These are phyloP conservation scores for Nemotelus nigrinus DNA, from an alignment of 2,888 invertebrate genomes.

Conservation along the genomic window DNA sequence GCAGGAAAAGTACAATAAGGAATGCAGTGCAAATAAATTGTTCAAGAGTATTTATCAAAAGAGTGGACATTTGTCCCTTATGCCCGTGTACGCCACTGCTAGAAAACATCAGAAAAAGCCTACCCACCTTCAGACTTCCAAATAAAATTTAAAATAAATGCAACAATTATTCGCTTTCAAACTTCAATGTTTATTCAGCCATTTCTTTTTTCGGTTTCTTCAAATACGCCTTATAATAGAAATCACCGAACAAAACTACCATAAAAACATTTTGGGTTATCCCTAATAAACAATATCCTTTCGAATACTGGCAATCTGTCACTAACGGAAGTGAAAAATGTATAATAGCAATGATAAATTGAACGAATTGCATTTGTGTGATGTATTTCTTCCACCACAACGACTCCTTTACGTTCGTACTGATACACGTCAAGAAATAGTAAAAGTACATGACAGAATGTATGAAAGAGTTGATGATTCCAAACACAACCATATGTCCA, in stretches of 20 bases:
- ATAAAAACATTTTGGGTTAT: conserved; percentile 75
- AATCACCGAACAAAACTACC: conserved; percentile 73
- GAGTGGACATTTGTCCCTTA: no score
- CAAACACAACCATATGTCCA: conserved; percentile 74
- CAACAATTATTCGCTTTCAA: no score
- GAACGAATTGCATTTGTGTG: conserved; percentile 84
- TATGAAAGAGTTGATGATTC: conserved; percentile 77
- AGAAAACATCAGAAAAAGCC: no score
- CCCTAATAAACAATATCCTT: conserved; percentile 67
- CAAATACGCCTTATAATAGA: conserved; percentile 73
- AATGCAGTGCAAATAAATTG: no score
- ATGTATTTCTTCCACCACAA: conserved; percentile 88
- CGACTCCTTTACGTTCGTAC: conserved; percentile 75
- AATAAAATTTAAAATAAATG: no score
- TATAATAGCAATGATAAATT: conserved; percentile 71
- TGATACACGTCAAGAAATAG: conserved; percentile 79
- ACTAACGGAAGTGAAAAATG: conserved; percentile 67
- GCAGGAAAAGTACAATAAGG: no score
- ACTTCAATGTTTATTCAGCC: no score
- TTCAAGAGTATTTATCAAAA: no score
- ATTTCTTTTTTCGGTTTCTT: conserved; percentile 54
- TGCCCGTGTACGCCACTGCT: no score
- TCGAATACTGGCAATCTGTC: conserved; percentile 71
- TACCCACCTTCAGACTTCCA: no score
- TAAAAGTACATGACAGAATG: conserved; percentile 86